These are phyloP conservation scores for Cataglyphis cursor DNA, from an alignment of 2,888 invertebrate genomes.

Conservation along the genomic window DNA sequence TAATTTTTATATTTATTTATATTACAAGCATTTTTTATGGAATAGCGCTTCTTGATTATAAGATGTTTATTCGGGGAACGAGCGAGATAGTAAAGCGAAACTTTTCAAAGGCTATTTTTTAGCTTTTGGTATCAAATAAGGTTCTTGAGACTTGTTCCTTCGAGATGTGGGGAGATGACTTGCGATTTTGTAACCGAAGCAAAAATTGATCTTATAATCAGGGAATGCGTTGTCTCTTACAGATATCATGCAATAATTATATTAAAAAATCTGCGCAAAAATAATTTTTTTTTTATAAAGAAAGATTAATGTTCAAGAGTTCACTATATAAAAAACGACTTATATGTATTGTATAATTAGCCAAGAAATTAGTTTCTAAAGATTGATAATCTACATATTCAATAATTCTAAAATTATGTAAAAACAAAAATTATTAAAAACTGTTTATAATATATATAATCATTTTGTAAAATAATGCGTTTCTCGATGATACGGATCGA, in stretches of 20 bases:
- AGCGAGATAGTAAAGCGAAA: neutral
- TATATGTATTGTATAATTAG: neutral
- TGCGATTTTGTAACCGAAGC: neutral
- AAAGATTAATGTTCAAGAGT: neutral
- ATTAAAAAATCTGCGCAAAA: neutral
- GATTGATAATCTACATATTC: neutral
- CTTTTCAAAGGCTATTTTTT: neutral
- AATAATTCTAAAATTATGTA: neutral
- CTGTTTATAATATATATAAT: neutral
- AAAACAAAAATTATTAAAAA: neutral
- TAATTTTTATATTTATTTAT: neutral
- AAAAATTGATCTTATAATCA: neutral
- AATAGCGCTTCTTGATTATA: neutral
- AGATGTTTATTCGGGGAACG: neutral
- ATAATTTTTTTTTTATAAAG: neutral
- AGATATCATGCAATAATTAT: neutral
- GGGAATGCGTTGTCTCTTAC: neutral
- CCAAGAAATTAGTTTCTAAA: neutral
- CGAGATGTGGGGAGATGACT: neutral
- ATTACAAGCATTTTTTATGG: neutral
- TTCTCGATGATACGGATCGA: slow-evolving; percentile 8
- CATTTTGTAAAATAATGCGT: slow-evolving; percentile 3
- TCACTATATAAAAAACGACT: neutral
- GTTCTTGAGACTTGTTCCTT: neutral
- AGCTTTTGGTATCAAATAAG: neutral